Percentiles rank a stretch among this genome's conserved stretches.
These are phyloP conservation scores for Mamestra brassicae DNA, from an alignment of 2,888 invertebrate genomes.

Conservation along the genomic window DNA sequence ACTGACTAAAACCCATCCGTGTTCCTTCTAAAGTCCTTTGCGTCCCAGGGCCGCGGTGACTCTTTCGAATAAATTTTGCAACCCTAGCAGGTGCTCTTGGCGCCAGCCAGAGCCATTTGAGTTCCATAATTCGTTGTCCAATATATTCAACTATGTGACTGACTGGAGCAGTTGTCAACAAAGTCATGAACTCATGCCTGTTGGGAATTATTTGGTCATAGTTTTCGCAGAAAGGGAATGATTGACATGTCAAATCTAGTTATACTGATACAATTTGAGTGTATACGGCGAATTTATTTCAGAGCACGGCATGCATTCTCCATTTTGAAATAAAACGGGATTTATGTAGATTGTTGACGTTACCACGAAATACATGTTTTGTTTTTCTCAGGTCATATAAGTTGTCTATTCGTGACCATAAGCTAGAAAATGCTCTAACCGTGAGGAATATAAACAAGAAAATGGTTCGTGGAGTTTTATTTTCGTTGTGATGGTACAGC, in stretches of 20 bases:
- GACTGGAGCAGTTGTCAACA: not conserved
- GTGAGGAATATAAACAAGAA: conserved; percentile 45
- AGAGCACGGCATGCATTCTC: not conserved
- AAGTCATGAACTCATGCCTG: not conserved
- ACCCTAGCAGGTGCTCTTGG: no score
- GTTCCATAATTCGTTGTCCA: not conserved
- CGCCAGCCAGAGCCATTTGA: not conserved
- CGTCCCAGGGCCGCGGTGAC: no score
- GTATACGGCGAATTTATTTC: not conserved
- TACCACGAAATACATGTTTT: conserved; percentile 2
- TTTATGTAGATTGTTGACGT: not conserved
- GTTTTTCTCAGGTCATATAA: conserved; percentile 36
- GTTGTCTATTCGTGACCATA: conserved; percentile 32
- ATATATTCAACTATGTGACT: not conserved
- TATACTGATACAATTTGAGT: not conserved
- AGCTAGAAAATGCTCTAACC: conserved; percentile 35
- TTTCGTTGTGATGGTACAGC: not conserved
- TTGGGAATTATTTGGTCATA: not conserved
- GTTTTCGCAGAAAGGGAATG: not conserved
- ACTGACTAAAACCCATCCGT: no score
- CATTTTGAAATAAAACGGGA: conserved; percentile 6
- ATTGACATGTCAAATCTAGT: not conserved
- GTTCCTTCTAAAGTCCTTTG: no score
- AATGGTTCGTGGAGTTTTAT: conserved; percentile 32
- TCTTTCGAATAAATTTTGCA: no score